phyloP scores from a whole-genome alignment of 2,113 vertebrate species.

The Triplophysa tibetana region DNA sequence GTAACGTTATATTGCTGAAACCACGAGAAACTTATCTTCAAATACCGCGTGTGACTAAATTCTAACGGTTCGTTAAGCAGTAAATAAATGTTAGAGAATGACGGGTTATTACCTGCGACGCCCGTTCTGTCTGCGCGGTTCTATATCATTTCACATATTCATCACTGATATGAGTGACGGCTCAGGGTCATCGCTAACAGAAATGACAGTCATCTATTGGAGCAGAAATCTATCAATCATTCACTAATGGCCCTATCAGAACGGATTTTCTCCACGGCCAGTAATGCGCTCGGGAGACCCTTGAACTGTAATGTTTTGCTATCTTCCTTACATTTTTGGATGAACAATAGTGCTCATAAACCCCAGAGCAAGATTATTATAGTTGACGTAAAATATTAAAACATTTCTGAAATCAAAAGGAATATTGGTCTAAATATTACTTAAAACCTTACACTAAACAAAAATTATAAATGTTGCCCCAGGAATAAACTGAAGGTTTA shows the following conservation, averaged over 20 bases:
- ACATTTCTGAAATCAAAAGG: no score
- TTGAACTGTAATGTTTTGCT: background rate
- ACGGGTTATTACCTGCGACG: constrained; percentile 6
- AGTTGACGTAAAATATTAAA: no score
- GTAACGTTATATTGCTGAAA: no score
- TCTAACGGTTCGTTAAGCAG: constrained; percentile 35
- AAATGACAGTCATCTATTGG: constrained; percentile 45
- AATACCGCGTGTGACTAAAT: background rate
- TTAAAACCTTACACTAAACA: no score
- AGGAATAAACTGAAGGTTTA: no score
- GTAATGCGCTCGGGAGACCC: background rate
- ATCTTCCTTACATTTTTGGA: background rate
- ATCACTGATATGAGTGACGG: constrained; percentile 50
- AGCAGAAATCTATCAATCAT: constrained; percentile 50
- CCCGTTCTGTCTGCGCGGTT: constrained; percentile 10
- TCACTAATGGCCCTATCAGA: constrained; percentile 47
- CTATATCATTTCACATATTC: constrained; percentile 46
- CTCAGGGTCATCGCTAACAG: constrained; percentile 46
- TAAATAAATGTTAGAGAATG: constrained; percentile 7
- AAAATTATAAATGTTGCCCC: no score
- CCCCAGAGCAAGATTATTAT: no score
- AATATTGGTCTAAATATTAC: no score
- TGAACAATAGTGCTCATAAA: no score
- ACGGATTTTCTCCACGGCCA: constrained; percentile 11
- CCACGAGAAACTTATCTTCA: background rate